Base-by-base conservation (phyloP, 1,140 invertebrate species). In the Globodera rostochiensis region DNA sequence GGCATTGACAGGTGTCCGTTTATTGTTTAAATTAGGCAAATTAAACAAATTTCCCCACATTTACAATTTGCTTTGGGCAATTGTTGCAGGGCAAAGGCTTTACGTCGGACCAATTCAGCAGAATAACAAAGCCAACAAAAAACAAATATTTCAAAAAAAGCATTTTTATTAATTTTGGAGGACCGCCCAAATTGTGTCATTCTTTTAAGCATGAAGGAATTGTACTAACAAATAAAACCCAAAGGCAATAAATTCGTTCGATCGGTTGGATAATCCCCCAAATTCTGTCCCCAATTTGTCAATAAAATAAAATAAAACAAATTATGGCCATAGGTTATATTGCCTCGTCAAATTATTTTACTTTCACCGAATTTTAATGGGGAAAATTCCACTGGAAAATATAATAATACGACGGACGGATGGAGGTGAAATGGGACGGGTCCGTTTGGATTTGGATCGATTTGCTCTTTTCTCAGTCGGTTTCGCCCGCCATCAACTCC, bases 401-500 rank as follows among this genome's bases (percentile, higher is more conserved):
- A 57, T 57, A 76, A 76, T 57, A 74, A 74, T 50, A 19, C 19
- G 57, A 19, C 57, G 57, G 19, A 64, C 19, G 2, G 57, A 64
- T 11, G 57, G 13, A 13, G 11, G 1, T 64, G 49, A 53, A 50
- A 45, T 76, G 74, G n/a, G 36, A 76, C 45, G n/a, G 66, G 45
- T 60, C 45, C 46, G 13, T 74, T 25, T 74, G 50, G 36, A 76
- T 8, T 60, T 78, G 4, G 49, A 3, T 69, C 25, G 11, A 46
- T 49, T 78, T 36, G 36, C 57, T 19, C 19, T 64, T 11, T 15
- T 64, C 77, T 88, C 82, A 88, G 69, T 88, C 87, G 9, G 87
- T 86, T 71, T 89, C 88, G 67, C 88, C 88, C 64, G 88, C 88
- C 88, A 89, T 89, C 82, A 89, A 79, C 83, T 89, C 88, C 88